These are phyloP conservation scores for Gisinianus flammeolus DNA, from an alignment of 2,888 invertebrate species.

Conservation along the genomic window DNA sequence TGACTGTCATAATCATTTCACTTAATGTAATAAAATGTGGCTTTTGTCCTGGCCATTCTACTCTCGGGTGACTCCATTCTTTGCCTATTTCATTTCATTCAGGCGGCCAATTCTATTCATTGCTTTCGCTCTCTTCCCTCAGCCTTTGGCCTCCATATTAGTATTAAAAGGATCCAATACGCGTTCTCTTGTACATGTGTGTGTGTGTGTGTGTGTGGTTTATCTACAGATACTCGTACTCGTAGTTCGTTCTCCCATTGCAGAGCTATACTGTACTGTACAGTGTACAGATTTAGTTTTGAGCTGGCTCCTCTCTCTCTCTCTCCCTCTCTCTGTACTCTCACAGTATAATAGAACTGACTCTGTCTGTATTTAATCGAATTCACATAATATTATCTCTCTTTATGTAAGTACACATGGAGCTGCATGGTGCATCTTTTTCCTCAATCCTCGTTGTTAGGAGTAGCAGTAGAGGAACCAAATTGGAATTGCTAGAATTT, in stretches of 20 bases:
- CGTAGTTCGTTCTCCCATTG: not conserved
- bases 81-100: conserved; percentile 34
- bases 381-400: no score
- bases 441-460: no score
- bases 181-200: not conserved
- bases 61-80: conserved; percentile 38
- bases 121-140: conserved; percentile 22
- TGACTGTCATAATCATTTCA: conserved; percentile 39
- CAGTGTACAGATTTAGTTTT: not conserved
- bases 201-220: not conserved
- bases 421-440: no score
- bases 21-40: conserved; percentile 38
- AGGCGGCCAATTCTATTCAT: conserved; percentile 38
- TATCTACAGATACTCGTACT: not conserved
- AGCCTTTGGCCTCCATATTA: conserved; percentile 26
- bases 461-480: no score
- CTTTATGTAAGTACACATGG: no score
- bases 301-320: no score
- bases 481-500: no score
- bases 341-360: no score
- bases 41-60: conserved; percentile 34
- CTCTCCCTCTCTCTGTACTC: no score
- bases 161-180: conserved; percentile 33
- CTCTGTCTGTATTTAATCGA: not conserved
- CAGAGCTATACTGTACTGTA: not conserved